Evolutionary conservation across 2,797 vertebrate genomes (phyloP).

Genomic region (Chloroceryle inda): DNA sequence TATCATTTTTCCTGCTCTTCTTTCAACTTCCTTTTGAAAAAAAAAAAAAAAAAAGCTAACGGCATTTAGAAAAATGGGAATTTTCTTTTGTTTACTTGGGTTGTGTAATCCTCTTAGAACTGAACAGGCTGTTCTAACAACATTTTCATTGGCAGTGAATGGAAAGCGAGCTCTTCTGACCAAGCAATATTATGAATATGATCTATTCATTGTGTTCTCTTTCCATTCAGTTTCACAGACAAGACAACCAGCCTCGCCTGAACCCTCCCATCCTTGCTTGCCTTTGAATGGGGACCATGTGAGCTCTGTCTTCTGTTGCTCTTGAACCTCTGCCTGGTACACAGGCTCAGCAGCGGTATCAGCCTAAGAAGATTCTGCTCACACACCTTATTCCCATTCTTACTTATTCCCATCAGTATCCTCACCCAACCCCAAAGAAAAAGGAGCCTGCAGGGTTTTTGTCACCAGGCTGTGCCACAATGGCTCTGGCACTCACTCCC

Average conservation of each 20-base stretch:
- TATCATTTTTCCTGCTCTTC: background rate
- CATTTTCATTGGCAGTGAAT: background rate
- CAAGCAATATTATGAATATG: background rate
- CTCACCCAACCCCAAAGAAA: background rate
- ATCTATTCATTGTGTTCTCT: background rate
- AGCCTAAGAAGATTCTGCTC: background rate
- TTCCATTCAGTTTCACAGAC: background rate
- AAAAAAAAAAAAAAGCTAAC: background rate
- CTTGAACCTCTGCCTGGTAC: background rate
- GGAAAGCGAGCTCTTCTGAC: background rate
- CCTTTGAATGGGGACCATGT: background rate
- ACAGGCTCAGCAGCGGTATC: background rate
- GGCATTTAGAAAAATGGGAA: background rate
- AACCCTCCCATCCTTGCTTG: background rate
- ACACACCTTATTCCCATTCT: background rate
- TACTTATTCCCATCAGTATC: rapidly evolving
- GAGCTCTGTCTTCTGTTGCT: background rate
- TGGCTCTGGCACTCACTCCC: background rate
- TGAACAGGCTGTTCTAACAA: background rate
- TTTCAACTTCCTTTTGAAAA: background rate
- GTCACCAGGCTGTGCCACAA: background rate
- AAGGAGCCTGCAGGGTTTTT: background rate
- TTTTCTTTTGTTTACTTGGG: background rate
- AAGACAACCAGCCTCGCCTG: background rate
- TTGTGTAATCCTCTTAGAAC: background rate